These are phyloP conservation scores for Stomorhina lunata DNA, from an alignment of 2,888 invertebrate genomes.

Conservation along the genomic window DNA sequence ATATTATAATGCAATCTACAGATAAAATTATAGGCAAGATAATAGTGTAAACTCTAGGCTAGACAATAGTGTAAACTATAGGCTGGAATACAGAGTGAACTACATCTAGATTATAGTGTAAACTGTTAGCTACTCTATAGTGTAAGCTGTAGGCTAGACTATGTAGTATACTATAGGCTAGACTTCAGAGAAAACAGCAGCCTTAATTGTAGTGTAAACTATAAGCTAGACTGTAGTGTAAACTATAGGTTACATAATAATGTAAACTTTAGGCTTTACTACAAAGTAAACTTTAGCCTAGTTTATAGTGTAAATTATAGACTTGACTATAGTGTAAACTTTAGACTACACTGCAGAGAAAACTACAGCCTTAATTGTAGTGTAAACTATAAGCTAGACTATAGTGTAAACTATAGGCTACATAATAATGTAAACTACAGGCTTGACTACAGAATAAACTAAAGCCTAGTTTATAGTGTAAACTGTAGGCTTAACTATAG, in stretches of 20 bases:
- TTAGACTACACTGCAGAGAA: no score
- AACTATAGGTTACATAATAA: no score
- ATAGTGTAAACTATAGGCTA: no score
- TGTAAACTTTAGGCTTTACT: no score
- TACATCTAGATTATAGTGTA: neutral
- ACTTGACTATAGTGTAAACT: neutral
- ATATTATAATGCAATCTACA: no score
- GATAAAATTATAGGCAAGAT: neutral
- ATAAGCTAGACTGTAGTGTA: no score
- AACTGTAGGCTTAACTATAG: neutral
- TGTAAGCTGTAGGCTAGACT: neutral
- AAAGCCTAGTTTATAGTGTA: no score
- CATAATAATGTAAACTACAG: no score
- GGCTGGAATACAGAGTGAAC: neutral
- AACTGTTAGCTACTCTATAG: neutral
- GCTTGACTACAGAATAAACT: no score
- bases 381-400: no score
- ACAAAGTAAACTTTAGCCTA: neutral
- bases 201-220: no score
- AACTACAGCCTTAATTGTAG: no score
- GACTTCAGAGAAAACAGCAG: neutral
- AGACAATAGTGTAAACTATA: neutral
- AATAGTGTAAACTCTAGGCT: neutral
- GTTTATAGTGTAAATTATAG: neutral
- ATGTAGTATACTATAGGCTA: neutral